Base-by-base conservation (phyloP, 2,888 invertebrate genomes). In the Horisme vitalbata region DNA sequence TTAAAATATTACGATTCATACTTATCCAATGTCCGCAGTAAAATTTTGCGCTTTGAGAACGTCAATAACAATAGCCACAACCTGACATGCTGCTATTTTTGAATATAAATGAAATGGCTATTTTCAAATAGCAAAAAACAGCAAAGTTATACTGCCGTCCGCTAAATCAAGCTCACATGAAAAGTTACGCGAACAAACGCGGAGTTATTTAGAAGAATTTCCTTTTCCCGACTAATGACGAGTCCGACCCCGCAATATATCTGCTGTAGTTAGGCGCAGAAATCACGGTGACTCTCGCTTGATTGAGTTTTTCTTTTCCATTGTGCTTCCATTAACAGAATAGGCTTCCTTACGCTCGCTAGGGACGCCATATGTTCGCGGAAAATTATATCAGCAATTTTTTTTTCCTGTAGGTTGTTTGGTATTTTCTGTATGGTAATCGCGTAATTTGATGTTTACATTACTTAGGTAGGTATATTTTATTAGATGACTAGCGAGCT, bases 301-400 rank as follows among this genome's bases (percentile, higher is more conserved):
- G 85, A 86, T 87, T 85, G 84, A 85, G 84, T 84, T 85, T n/a
- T 85, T 84, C 85, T 82, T 83, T 84, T 77, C 83, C 83, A 85
- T 84, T 84, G 83, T 82, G 76, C 75, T 73, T 77, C 83, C 85
- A 86, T 87, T 87, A 86, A 77, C 79, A 80, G 76, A 86, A 86
- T 84, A 76, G 85, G 81, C 79, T 78, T 75, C 52, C 76, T n/a
- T n/a, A n/a, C 69, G 68, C 68, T 61, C 50, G 65, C 39, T 32
- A 32, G 73, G 76, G 72, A 71, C 75, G 83, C 73, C 80, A 79
- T 83, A 76, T 83, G 83, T 79, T 79, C 70, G 59, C 62, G 68
- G 67, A 80, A 83, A 83, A 83, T 83, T 80, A 85, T 85, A 80
- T 81, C 77, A 67, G 71, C 74, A 55, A 82, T 83, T 81, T 83